Percentiles rank a stretch among this genome's conserved stretches.
These are phyloP conservation scores for Cliona cf. orientalis DNA, from an alignment of 37 sponge, comb jelly and placozoan genomes.

Conservation along the genomic window DNA sequence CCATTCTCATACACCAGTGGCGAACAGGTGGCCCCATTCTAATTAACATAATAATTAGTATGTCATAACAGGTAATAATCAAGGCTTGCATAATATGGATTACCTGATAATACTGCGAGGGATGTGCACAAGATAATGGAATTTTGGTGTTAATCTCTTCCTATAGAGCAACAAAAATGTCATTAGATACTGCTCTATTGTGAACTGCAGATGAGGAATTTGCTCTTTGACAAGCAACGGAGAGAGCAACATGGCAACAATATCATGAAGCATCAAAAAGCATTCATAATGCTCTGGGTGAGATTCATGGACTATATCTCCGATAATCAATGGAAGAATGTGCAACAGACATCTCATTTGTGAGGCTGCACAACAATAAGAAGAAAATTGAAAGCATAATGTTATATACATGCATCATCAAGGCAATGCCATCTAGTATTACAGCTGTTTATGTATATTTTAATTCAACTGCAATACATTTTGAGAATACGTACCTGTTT, in stretches of 20 bases:
- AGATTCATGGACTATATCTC: conserved; percentile 15
- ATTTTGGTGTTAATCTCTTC: background rate
- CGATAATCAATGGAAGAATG: conserved; percentile 16
- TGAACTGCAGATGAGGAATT: background rate
- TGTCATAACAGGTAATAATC: too few species aligned
- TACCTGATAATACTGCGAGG: too few species aligned
- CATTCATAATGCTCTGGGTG: conserved; percentile 27
- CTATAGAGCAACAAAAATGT: conserved; percentile 15
- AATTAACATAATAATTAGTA: too few species aligned
- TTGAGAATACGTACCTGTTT: too few species aligned
- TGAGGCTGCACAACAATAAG: conserved; percentile 11
- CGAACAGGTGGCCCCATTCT: too few species aligned
- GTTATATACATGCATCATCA: too few species aligned
- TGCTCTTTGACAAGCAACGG: background rate
- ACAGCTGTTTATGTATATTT: too few species aligned
- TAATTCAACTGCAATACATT: too few species aligned
- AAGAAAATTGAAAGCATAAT: too few species aligned
- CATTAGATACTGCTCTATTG: conserved; percentile 12
- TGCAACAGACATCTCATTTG: conserved; percentile 29
- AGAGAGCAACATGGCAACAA: background rate
- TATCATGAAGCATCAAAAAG: conserved; percentile 34
- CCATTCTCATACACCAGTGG: too few species aligned
- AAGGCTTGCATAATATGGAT: too few species aligned
- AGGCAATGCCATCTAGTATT: too few species aligned
- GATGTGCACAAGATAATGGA: conserved; percentile 41